Percentiles rank a stretch among this genome's conserved stretches.
Evolutionary conservation across 2,888 invertebrate genomes (phyloP).

Genomic region (Petrophora chlorosata): DNA sequence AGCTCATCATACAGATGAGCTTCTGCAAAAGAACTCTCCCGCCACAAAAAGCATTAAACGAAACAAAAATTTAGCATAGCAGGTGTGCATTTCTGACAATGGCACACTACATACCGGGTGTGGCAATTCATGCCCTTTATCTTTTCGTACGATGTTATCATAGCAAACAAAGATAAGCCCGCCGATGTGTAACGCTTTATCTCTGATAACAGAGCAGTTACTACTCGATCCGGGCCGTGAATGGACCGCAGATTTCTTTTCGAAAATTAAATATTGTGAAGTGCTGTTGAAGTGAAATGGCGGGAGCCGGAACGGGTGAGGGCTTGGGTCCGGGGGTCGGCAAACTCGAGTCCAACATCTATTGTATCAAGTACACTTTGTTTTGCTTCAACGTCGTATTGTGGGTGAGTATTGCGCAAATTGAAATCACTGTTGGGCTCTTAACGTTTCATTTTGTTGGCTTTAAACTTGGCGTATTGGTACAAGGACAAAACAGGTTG

Average conservation of each 20-base stretch:
- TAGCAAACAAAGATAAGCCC: slow-evolving; percentile 77
- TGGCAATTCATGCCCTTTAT: slow-evolving; percentile 70
- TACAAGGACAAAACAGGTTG: slow-evolving; percentile 2
- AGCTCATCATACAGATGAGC: too few relatives aligned
- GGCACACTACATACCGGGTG: slow-evolving; percentile 58
- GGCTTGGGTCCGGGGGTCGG: slow-evolving; percentile 80
- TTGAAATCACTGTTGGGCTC: slow-evolving; percentile 31
- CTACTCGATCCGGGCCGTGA: slow-evolving; percentile 55
- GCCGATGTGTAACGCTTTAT: slow-evolving; percentile 63
- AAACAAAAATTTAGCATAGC: background rate
- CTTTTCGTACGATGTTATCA: slow-evolving; percentile 71
- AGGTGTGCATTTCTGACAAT: slow-evolving; percentile 21
- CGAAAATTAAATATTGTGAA: slow-evolving; percentile 39
- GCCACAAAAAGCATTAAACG: background rate
- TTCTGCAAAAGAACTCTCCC: too few relatives aligned
- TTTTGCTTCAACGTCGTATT: slow-evolving; percentile 91
- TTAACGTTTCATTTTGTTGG: slow-evolving; percentile 38
- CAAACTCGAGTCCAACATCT: slow-evolving; percentile 89
- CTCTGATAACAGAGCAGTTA: slow-evolving; percentile 68
- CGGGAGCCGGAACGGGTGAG: slow-evolving; percentile 78
- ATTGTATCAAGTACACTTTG: slow-evolving; percentile 91
- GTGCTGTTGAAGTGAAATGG: slow-evolving; percentile 75
- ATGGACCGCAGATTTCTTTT: slow-evolving; percentile 49
- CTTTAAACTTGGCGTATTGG: slow-evolving; percentile 37
- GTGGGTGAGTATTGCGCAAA: slow-evolving; percentile 86